A percentile compares a stretch with the other conserved stretches of the same genome.
These are phyloP conservation scores for Protodeltote pygarga DNA, from an alignment of 2,888 invertebrate genomes.

Conservation along the genomic window DNA sequence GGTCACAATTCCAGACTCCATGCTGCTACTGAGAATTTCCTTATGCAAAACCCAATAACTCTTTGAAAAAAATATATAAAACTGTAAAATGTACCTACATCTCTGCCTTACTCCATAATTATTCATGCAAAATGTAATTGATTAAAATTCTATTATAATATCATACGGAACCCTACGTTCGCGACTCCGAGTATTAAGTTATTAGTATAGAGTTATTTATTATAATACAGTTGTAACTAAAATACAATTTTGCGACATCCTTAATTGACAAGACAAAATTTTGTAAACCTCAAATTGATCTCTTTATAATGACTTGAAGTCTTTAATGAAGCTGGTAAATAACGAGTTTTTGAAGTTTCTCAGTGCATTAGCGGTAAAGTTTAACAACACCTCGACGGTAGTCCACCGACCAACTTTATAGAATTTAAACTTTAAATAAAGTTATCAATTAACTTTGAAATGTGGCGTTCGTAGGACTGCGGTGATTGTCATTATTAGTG, in stretches of 20 bases:
- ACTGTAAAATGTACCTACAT: no score
- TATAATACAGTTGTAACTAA: not conserved
- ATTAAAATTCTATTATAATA: no score
- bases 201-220: not conserved
- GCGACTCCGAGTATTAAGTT: no score
- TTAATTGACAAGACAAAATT: slow-evolving; percentile 16
- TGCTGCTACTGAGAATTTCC: no score
- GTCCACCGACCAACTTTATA: slow-evolving; percentile 30
- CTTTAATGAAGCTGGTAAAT: slow-evolving; percentile 47
- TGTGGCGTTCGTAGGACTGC: no score
- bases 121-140: no score
- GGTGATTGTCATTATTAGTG: no score
- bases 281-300: slow-evolving; percentile 37
- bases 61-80: no score
- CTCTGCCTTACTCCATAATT: no score
- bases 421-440: slow-evolving; percentile 49
- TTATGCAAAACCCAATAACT: no score
- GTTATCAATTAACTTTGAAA: slow-evolving; percentile 48
- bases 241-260: slow-evolving; percentile 3
- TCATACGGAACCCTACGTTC: no score
- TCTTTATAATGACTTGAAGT: slow-evolving; percentile 45
- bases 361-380: slow-evolving; percentile 51
- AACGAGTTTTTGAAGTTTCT: slow-evolving; percentile 57
- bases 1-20: no score
- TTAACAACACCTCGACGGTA: slow-evolving; percentile 42